Percentiles rank a stretch among this genome's conserved stretches.
These are phyloP conservation scores for Xerus rutilus DNA, from an alignment of 2,797 vertebrate species.

Conservation along the genomic window DNA sequence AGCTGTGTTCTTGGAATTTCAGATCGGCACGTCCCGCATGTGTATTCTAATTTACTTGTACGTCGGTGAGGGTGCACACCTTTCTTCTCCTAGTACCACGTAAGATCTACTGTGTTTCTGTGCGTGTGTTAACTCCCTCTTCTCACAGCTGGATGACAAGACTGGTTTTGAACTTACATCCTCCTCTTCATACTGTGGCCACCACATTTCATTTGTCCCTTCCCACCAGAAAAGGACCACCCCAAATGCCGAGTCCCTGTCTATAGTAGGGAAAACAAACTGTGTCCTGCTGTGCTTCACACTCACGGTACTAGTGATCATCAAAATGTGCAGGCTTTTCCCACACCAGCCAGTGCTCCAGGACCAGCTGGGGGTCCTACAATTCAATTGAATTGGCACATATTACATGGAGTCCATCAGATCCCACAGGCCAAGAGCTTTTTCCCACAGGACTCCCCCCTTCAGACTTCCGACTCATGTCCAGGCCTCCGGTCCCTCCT, in stretches of 20 bases:
- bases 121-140: too few species aligned
- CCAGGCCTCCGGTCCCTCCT: neutral
- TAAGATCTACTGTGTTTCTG: neutral
- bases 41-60: neutral
- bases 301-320: neutral
- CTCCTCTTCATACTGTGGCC: neutral
- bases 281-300: neutral
- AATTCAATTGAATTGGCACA: neutral
- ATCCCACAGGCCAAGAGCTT: neutral
- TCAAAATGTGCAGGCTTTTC: neutral
- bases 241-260: neutral
- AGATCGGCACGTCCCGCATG: neutral
- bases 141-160: neutral
- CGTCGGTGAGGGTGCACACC: neutral
- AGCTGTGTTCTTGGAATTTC: neutral
- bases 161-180: too few species aligned
- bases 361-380: neutral
- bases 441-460: neutral
- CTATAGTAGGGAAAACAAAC: neutral
- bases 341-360: neutral
- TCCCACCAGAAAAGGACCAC: neutral
- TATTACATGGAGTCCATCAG: neutral
- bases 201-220: neutral
- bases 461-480: neutral
- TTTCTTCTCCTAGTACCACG: neutral